phyloP scores from a whole-genome alignment of 2,113 vertebrate species.

The Myxocyprinus asiaticus region DNA sequence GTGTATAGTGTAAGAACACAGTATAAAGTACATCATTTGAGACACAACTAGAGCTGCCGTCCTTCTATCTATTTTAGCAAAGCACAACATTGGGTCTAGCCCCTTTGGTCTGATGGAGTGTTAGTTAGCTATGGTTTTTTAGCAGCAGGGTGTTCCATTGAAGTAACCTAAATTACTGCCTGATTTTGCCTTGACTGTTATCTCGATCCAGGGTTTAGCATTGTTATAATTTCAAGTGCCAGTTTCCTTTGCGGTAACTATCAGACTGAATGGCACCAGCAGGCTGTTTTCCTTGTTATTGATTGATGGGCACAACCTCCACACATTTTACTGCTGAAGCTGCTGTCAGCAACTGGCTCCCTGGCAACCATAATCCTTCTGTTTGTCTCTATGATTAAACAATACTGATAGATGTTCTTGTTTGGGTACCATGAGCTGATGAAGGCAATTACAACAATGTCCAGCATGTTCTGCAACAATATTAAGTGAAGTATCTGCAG shows the following conservation, averaged over 20 bases:
- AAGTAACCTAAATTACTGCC: constrained; percentile 41
- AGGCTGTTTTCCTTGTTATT: constrained; percentile 50
- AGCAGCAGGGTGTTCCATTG: constrained; percentile 27
- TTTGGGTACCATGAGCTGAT: constrained; percentile 19
- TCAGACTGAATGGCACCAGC: constrained; percentile 39
- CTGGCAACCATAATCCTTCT: constrained; percentile 25
- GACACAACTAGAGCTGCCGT: too few relatives aligned
- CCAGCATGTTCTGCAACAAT: background rate
- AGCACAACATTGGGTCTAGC: constrained; percentile 37
- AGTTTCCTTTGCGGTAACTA: constrained; percentile 52
- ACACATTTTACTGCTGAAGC: constrained; percentile 43
- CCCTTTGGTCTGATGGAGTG: constrained; percentile 47
- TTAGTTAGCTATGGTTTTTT: constrained; percentile 45
- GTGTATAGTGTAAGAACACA: too few relatives aligned
- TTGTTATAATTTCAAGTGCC: constrained; percentile 60
- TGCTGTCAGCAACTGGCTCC: background rate
- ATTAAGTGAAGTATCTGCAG: background rate
- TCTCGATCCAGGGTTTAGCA: constrained; percentile 53
- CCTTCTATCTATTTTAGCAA: too few relatives aligned
- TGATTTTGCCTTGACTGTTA: constrained; percentile 53
- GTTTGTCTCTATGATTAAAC: background rate
- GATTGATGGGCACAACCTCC: constrained; percentile 54
- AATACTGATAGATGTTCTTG: constrained; percentile 7
- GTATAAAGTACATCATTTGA: too few relatives aligned
- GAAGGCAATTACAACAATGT: background rate